Conservation (phyloP, 2,113 vertebrate genomes). For the Calyptomena viridis region DNA sequence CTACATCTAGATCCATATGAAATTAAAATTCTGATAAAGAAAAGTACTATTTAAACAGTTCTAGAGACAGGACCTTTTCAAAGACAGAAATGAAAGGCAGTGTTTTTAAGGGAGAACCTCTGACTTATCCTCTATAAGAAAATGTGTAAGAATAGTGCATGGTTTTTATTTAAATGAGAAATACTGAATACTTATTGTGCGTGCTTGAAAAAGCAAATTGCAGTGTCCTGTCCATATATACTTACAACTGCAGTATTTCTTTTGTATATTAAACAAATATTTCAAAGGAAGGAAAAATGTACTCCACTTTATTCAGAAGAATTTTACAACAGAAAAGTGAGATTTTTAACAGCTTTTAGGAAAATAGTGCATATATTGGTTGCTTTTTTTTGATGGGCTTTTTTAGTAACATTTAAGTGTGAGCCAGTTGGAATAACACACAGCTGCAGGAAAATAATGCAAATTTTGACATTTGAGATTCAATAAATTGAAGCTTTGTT, state of each 20-base stretch:
- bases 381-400: background rate
- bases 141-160: background rate
- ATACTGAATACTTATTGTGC: background rate
- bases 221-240: background rate
- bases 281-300: background rate
- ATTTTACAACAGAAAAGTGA: background rate
- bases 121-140: background rate
- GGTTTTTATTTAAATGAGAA: background rate
- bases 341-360: background rate
- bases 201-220: background rate
- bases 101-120: background rate
- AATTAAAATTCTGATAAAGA: background rate
- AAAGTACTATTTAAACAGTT: background rate
- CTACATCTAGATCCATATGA: background rate
- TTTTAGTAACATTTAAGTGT: background rate
- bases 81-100: background rate
- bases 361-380: background rate
- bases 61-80: background rate
- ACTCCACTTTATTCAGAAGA: background rate
- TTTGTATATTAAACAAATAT: background rate
- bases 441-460: constrained; percentile 23
- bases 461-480: constrained; percentile 35
- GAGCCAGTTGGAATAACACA: background rate
- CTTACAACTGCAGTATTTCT: background rate
- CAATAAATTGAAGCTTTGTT: constrained; percentile 18